phyloP scores from a whole-genome alignment of 2,888 invertebrate genomes.

The Ceriagrion tenellum region DNA sequence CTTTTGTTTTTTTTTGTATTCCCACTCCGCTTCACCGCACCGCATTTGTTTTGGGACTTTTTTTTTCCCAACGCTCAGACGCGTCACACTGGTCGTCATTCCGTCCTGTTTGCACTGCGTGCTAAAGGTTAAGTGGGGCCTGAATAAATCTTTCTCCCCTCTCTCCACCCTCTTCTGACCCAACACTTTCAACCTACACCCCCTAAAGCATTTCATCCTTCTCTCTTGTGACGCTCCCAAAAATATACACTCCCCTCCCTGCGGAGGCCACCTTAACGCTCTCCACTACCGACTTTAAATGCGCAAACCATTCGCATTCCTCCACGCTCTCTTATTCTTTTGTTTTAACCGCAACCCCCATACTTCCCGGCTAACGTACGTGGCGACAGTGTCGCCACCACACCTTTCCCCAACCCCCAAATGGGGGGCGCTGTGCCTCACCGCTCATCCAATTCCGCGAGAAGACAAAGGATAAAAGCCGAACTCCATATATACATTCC shows the following conservation, averaged over 20 bases:
- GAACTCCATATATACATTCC: background rate
- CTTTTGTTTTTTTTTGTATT: background rate
- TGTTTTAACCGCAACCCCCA: background rate
- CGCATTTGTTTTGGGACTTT: background rate
- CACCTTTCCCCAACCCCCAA: background rate
- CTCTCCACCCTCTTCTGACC: background rate
- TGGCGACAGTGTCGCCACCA: background rate
- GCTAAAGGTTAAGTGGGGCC: slow-evolving; percentile 31
- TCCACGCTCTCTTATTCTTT: background rate
- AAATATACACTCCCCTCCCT: background rate
- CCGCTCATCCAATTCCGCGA: background rate
- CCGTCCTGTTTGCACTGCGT: background rate
- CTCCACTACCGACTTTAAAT: background rate
- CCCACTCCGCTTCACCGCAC: background rate
- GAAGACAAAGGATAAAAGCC: background rate
- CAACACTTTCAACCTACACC: background rate
- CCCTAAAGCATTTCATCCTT: background rate
- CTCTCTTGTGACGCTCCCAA: background rate
- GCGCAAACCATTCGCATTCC: too few relatives aligned
- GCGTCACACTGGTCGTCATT: background rate
- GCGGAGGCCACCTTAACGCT: background rate
- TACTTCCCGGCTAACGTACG: background rate
- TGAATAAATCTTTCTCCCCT: background rate
- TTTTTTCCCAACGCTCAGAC: background rate
- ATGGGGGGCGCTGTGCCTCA: background rate